Evolutionary conservation across 2,113 vertebrate genomes (phyloP).

Genomic region (Cyanoliseus patagonus): DNA sequence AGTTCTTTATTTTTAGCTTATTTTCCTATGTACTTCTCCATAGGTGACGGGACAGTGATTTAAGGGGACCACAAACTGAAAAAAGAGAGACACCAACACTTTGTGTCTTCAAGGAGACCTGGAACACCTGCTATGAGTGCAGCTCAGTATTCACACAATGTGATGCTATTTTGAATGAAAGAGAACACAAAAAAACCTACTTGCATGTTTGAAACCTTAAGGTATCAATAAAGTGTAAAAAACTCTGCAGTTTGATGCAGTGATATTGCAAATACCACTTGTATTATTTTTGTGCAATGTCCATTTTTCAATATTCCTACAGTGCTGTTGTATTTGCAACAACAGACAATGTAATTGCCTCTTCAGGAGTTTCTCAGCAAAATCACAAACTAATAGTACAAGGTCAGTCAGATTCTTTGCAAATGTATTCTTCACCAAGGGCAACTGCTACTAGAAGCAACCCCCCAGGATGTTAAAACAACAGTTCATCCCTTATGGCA

Average conservation of each 20-base stretch:
- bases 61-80: background rate
- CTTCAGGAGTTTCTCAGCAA: background rate
- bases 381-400: background rate
- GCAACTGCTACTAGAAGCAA: background rate
- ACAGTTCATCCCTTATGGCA: background rate
- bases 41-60: background rate
- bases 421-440: conserved; percentile 25
- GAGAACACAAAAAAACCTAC: background rate
- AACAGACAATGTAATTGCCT: background rate
- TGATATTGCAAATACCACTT: background rate
- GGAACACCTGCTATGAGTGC: background rate
- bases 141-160: background rate
- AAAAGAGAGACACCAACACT: background rate
- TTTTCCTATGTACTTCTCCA: background rate
- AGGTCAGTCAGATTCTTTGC: conserved; percentile 5
- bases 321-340: background rate
- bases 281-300: background rate
- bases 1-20: background rate
- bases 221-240: background rate
- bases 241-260: background rate
- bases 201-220: background rate
- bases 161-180: background rate
- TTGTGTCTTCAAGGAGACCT: background rate
- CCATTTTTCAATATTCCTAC: background rate
- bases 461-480: background rate